Conservation (phyloP, 2,113 vertebrate species). For the Dipodomys stephensi region DNA sequence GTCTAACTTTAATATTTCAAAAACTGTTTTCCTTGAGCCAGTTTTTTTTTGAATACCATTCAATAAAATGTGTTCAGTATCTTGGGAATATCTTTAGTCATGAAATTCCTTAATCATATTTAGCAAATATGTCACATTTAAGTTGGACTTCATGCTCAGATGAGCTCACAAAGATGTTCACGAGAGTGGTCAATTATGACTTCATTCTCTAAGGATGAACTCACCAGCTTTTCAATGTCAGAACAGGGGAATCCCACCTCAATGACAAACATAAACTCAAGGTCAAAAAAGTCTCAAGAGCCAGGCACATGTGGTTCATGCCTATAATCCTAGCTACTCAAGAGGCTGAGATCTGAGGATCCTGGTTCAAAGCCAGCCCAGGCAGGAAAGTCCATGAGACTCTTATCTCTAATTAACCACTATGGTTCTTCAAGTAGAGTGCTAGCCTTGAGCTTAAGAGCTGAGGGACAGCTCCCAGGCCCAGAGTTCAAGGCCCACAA, state of each 20-base stretch:
- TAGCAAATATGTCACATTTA: constrained; percentile 73
- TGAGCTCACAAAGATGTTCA: constrained; percentile 53
- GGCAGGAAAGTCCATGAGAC: too few species aligned
- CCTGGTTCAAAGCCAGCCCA: too few species aligned
- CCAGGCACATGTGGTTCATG: too few species aligned
- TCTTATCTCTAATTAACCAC: too few species aligned
- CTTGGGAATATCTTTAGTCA: constrained; percentile 73
- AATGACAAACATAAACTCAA: constrained; percentile 51
- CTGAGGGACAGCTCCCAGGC: too few species aligned
- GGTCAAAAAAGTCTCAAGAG: background rate
- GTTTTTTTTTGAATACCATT: constrained; percentile 19
- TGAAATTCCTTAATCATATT: constrained; percentile 75
- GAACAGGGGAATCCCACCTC: constrained; percentile 29
- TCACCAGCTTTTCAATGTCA: constrained; percentile 48
- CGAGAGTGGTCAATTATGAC: constrained; percentile 50
- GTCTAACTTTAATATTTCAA: constrained; percentile 22
- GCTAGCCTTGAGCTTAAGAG: too few species aligned
- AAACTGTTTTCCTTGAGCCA: constrained; percentile 23
- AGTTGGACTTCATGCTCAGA: constrained; percentile 47
- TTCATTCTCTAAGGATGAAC: constrained; percentile 63
- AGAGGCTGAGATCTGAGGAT: too few species aligned
- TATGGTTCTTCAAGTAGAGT: too few species aligned
- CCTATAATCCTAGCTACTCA: too few species aligned
- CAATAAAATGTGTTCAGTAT: constrained; percentile 19
- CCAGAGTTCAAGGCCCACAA: too few species aligned